Conservation (phyloP, 2,113 vertebrate species). For the Todiramphus chloris region DNA sequence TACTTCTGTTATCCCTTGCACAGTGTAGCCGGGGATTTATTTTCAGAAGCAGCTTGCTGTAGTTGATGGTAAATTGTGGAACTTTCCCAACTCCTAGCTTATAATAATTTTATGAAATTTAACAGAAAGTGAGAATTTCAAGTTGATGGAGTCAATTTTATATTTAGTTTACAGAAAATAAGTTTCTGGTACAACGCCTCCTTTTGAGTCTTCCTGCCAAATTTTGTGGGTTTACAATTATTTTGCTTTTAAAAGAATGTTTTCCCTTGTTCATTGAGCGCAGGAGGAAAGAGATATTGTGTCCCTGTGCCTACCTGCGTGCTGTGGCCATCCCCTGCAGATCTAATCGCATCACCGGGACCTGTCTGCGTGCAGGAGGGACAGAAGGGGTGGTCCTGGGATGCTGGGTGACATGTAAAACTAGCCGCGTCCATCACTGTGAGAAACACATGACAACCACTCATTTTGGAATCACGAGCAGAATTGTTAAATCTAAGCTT, state of each 20-base stretch:
- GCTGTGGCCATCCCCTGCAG: not conserved
- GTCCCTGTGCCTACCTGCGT: not conserved
- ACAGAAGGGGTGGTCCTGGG: not conserved
- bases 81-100: slow-evolving; percentile 13
- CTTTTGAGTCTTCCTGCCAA: slow-evolving; percentile 29
- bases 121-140: slow-evolving; percentile 53
- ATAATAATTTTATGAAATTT: slow-evolving; percentile 58
- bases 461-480: not conserved
- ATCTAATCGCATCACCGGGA: not conserved
- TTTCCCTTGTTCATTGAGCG: not conserved
- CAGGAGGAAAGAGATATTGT: not conserved
- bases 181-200: slow-evolving; percentile 59
- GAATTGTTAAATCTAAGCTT: not conserved
- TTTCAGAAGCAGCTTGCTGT: slow-evolving; percentile 60
- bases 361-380: not conserved
- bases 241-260: slow-evolving; percentile 28
- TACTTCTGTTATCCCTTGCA: slow-evolving; percentile 26
- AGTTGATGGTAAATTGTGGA: slow-evolving; percentile 37
- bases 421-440: not conserved
- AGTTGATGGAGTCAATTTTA: slow-evolving; percentile 47
- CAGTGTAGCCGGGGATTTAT: slow-evolving; percentile 18
- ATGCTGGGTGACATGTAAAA: not conserved
- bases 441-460: not conserved
- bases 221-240: slow-evolving; percentile 41
- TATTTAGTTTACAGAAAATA: slow-evolving; percentile 65